Evolutionary conservation across 2,113 vertebrate species (phyloP).

Genomic region (Onychostruthus taczanowskii): DNA sequence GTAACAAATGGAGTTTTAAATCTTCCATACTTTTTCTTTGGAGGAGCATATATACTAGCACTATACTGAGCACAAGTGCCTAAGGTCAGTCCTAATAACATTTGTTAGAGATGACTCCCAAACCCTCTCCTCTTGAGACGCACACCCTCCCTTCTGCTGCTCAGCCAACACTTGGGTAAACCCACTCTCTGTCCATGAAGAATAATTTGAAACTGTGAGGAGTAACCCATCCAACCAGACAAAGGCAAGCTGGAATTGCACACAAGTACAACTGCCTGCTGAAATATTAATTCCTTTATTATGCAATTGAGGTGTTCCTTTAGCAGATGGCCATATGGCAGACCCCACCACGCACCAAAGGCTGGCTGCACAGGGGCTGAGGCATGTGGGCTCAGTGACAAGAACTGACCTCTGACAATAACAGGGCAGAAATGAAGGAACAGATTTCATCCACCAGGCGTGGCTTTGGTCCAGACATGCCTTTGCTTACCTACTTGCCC

Average conservation of each 20-base stretch:
- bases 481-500: background rate
- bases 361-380: background rate
- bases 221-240: background rate
- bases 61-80: background rate
- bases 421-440: background rate
- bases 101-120: background rate
- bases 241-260: background rate
- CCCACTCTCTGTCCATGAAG: background rate
- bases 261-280: background rate
- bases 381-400: background rate
- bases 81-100: background rate
- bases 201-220: background rate
- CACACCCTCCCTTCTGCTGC: background rate
- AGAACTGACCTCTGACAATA: background rate
- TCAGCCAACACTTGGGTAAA: background rate
- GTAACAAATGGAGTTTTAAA: background rate
- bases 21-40: background rate
- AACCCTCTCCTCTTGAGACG: background rate
- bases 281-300: conserved; percentile 14
- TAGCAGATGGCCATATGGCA: background rate
- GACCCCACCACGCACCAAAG: background rate
- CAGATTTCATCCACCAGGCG: background rate
- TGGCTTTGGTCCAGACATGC: background rate
- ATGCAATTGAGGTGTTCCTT: background rate
- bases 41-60: background rate